These are phyloP conservation scores for Caenorhabditis macrosperma DNA, from an alignment of 2,888 invertebrate species.

Conservation along the genomic window DNA sequence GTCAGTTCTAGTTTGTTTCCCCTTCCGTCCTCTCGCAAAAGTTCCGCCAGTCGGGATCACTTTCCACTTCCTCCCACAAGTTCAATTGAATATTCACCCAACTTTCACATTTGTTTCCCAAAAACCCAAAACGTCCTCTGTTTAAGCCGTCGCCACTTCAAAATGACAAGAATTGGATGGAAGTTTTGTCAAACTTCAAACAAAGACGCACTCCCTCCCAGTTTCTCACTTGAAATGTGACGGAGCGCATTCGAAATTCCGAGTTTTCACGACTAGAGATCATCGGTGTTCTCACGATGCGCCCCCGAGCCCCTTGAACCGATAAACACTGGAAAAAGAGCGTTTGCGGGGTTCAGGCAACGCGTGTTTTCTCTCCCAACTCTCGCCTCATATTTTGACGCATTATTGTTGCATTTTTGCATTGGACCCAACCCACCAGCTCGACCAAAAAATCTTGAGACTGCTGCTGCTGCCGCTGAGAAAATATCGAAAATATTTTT, in stretches of 20 bases:
- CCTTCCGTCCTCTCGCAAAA: no score
- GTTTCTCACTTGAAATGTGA: neutral
- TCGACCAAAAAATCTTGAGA: constrained; percentile 4
- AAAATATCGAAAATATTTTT: neutral
- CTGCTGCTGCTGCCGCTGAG: no score
- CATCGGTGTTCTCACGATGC: neutral
- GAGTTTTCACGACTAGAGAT: constrained; percentile 1
- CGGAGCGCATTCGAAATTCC: neutral
- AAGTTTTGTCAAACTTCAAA: neutral
- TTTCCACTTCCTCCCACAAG: constrained; percentile 35
- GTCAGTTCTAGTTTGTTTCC: no score
- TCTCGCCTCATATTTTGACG: constrained; percentile 32
- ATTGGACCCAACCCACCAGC: constrained; percentile 10
- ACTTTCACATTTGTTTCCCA: constrained; percentile 20
- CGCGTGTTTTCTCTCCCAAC: constrained; percentile 16
- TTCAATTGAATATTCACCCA: constrained; percentile 45
- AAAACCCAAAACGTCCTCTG: no score
- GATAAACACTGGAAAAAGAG: neutral
- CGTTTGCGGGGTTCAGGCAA: neutral
- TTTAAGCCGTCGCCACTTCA: neutral
- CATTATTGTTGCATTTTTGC: constrained; percentile 25
- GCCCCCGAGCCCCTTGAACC: neutral
- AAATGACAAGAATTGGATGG: neutral
- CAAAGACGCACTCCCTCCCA: neutral
- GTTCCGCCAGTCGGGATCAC: neutral